A percentile compares a stretch with the other conserved stretches of the same genome.
Conservation (phyloP, 2,888 invertebrate genomes). For the Desoria tigrina region DNA sequence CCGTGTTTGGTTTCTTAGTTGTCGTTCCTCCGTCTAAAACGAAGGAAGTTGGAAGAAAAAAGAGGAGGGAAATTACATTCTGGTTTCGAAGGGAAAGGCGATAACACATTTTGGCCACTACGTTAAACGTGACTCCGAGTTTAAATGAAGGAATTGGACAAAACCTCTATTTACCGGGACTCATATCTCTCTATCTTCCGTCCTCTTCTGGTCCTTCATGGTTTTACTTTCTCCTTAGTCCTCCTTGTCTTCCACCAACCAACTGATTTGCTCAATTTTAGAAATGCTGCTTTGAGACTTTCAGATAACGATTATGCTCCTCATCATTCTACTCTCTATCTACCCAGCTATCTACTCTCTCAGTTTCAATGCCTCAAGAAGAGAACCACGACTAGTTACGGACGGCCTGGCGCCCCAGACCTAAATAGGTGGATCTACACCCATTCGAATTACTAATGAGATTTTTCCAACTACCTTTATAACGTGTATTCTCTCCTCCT, state of each 20-base stretch:
- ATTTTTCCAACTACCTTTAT: constrained; percentile 18
- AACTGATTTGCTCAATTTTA: constrained; percentile 26
- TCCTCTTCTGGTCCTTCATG: neutral
- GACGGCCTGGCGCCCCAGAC: neutral
- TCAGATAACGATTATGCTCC: constrained; percentile 25
- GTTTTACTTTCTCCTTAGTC: constrained; percentile 15
- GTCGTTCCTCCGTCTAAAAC: constrained; percentile 3
- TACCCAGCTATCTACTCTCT: neutral
- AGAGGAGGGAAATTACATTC: constrained; percentile 27
- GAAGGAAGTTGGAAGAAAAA: constrained; percentile 8
- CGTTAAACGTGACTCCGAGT: constrained; percentile 48
- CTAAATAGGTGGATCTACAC: neutral
- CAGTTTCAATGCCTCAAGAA: too few species aligned
- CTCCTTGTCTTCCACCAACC: neutral
- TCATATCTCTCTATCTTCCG: constrained; percentile 32
- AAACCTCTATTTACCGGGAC: constrained; percentile 31
- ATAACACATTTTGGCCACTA: constrained; percentile 49
- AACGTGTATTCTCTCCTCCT: neutral
- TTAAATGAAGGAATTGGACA: constrained; percentile 45
- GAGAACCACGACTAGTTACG: too few species aligned
- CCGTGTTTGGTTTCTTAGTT: constrained; percentile 1
- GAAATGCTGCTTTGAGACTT: constrained; percentile 22
- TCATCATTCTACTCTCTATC: constrained; percentile 17
- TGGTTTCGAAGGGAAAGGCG: constrained; percentile 35
- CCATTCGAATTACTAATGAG: constrained; percentile 20